Evolutionary conservation across 2,113 vertebrate species (phyloP).

Genomic region (Pionites leucogaster): DNA sequence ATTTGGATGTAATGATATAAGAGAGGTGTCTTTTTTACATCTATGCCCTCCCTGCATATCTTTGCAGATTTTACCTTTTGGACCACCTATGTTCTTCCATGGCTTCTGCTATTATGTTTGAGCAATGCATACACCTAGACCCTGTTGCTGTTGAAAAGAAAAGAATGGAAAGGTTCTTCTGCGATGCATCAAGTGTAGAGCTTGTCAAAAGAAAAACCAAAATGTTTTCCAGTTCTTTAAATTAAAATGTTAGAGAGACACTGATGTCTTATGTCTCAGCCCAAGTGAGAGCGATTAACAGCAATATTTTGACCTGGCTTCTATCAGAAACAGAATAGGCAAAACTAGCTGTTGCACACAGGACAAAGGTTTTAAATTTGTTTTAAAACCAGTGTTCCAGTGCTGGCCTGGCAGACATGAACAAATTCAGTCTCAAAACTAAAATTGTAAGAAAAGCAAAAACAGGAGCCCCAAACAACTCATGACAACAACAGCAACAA

Average conservation of each 20-base stretch:
- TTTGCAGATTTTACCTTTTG: background rate
- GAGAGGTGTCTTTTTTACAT: background rate
- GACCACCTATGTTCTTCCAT: background rate
- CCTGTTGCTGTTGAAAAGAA: background rate
- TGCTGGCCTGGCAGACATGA: background rate
- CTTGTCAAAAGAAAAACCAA: background rate
- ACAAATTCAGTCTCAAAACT: background rate
- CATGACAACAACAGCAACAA: background rate
- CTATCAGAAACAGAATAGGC: background rate
- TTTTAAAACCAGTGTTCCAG: background rate
- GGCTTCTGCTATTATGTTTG: background rate
- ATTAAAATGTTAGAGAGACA: background rate
- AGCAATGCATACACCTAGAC: background rate
- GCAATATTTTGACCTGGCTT: background rate
- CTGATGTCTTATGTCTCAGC: background rate
- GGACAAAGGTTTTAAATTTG: background rate
- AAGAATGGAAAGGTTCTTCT: background rate
- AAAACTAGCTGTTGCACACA: background rate
- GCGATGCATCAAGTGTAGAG: background rate
- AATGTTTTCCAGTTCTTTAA: background rate
- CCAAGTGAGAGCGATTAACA: background rate
- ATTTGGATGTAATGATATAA: background rate
- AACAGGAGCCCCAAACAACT: accelerated
- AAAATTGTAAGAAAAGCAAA: background rate
- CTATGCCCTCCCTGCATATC: background rate